Evolutionary conservation across 2,113 vertebrate species (phyloP), one percentile per base, ranked within the genome.

Genomic region (Trichomycterus rosablanca): DNA sequence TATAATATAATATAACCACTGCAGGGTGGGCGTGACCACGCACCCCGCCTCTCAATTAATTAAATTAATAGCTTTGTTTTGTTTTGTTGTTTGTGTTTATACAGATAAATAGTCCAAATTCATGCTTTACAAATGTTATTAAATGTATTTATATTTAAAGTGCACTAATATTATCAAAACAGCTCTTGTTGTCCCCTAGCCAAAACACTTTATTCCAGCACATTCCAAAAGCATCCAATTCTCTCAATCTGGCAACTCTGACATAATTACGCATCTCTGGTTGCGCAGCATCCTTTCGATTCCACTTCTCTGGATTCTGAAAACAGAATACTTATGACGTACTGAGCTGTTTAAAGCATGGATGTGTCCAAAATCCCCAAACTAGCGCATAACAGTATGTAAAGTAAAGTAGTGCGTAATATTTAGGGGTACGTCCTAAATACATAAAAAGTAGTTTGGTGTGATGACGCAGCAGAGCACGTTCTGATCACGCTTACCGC

Each of bases 271-370:
- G 79, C 83, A 81, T 78, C 74, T 51, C 55, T 67, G 74, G 78
- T 74, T 79, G 83, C 83, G 80, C 86, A 86, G 83, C 83, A 86
- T 85, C 83, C 80, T 82, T 75, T 80, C 76, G 77, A n/a, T 40
- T 40, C 12, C 15, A 4, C 46, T 7, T 5, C 22, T 9, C 7
- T 3, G 12, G n/a, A 18, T 12, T 18, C 3, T 15, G 34, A 5
- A 9, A 32, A 18, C 18, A 7, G 20, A 19, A 22, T 7, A 4
- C 34, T 16, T 2, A 40, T 55, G 52, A 55, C 52, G 52, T 55
- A 30, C 11, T 53, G 18, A 20, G 28, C n/a, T n/a, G n/a, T 55
- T 22, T 23, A 19, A 12, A 28, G 23, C 37, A 30, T 30, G 40
- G 12, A 18, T 20, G 20, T 45, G 56, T 59, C 14, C 4, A 59